phyloP scores from a whole-genome alignment of 2,888 invertebrate genomes.

The Zygothrica quintamaculata region DNA sequence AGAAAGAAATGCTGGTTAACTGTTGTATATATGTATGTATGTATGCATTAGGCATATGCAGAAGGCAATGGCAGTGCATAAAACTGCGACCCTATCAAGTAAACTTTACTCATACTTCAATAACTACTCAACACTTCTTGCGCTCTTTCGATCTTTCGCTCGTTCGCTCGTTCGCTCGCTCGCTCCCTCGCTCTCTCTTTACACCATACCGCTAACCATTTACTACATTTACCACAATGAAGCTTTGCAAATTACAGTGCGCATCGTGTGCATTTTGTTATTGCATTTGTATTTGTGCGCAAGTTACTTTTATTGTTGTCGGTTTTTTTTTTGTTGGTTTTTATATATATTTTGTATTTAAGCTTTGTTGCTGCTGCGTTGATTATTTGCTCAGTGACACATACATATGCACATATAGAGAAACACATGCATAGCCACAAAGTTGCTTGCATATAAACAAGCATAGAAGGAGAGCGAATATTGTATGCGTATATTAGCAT shows the following conservation, averaged over 20 bases:
- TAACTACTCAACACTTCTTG: background rate
- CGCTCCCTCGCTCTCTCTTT: background rate
- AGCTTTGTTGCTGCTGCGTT: slow-evolving; percentile 33
- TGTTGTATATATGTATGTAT: slow-evolving; percentile 6
- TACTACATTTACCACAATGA: too few species aligned
- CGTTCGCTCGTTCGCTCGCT: too few species aligned
- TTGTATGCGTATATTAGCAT: slow-evolving; percentile 74
- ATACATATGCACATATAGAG: background rate
- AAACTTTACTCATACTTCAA: slow-evolving; percentile 33
- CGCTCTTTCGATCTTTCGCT: too few species aligned
- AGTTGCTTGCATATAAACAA: slow-evolving; percentile 24
- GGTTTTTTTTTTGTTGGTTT: too few species aligned
- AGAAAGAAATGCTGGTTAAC: background rate
- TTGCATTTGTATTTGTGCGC: slow-evolving; percentile 49
- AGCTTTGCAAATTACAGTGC: too few species aligned
- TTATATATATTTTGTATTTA: too few species aligned
- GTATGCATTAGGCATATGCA: too few species aligned
- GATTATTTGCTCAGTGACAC: slow-evolving; percentile 49
- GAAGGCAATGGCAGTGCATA: too few species aligned
- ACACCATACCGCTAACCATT: too few species aligned
- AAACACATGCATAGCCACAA: too few species aligned
- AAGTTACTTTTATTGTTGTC: slow-evolving; percentile 25
- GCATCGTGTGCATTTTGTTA: slow-evolving; percentile 22
- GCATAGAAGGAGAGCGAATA: slow-evolving; percentile 41
- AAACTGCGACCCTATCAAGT: slow-evolving; percentile 8